These are phyloP conservation scores for Nomada ferruginata DNA, from an alignment of 2,888 invertebrate genomes.

Conservation along the genomic window DNA sequence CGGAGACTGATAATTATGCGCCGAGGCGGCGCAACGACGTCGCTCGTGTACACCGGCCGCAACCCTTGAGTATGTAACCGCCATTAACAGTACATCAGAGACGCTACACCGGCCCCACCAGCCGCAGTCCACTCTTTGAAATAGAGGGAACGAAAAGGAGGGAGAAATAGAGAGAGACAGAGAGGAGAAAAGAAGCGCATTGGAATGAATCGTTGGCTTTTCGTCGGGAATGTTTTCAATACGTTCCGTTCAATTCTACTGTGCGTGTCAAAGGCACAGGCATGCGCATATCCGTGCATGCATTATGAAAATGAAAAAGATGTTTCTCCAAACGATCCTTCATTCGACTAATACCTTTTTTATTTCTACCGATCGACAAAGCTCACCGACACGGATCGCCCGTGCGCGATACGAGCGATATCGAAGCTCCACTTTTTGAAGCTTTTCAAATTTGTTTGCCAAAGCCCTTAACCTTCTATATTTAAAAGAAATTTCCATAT, in stretches of 20 bases:
- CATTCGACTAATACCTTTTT: conserved; percentile 44
- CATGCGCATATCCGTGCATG: neutral
- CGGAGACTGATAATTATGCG: conserved; percentile 72
- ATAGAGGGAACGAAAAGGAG: neutral
- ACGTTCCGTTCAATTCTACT: neutral
- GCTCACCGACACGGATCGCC: conserved; percentile 15
- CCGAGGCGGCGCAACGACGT: conserved; percentile 55
- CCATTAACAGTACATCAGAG: conserved; percentile 64
- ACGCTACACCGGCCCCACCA: conserved; percentile 7
- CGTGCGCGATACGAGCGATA: conserved; percentile 1
- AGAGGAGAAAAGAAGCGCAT: neutral
- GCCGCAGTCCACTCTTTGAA: conserved; percentile 2
- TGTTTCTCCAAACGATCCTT: conserved; percentile 33
- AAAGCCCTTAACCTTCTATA: no score
- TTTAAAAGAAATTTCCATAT: no score
- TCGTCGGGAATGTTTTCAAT: neutral
- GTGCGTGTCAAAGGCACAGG: neutral
- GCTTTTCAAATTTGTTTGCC: no score
- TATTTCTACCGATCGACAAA: conserved; percentile 37
- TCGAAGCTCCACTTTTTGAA: no score
- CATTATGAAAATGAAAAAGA: neutral
- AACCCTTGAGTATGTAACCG: conserved; percentile 63
- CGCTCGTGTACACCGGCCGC: conserved; percentile 44
- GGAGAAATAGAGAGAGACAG: neutral
- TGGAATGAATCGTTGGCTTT: neutral